Conservation (phyloP, 2,113 vertebrate species). For the Phrynocephalus versicolor region DNA sequence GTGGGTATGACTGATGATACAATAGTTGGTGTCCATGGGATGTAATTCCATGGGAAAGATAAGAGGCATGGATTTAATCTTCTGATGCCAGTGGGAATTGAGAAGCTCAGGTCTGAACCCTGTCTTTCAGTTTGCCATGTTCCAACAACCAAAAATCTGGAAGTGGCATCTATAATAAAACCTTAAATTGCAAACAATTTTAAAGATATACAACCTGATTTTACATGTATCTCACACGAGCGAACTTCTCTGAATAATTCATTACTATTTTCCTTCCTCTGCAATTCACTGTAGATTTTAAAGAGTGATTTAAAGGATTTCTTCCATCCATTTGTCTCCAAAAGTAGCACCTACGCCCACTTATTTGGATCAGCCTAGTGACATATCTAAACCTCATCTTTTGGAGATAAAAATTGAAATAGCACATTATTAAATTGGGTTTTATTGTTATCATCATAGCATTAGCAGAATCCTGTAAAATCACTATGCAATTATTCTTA, state of each 20-base stretch:
- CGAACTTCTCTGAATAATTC: background rate
- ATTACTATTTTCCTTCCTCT: background rate
- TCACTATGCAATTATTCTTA: conserved; percentile 14
- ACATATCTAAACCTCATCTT: background rate
- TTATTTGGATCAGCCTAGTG: background rate
- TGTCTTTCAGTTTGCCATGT: background rate
- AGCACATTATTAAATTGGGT: background rate
- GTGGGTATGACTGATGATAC: background rate
- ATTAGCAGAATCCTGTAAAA: conserved; percentile 8
- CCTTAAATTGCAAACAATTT: conserved; percentile 1
- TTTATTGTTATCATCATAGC: background rate
- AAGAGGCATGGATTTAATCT: background rate
- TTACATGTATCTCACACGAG: background rate
- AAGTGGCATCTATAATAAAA: background rate
- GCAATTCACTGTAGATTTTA: background rate
- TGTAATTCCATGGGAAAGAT: background rate
- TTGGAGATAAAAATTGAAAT: conserved; percentile 12
- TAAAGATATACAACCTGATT: background rate
- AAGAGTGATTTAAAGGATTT: conserved; percentile 1
- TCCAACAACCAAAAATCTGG: background rate
- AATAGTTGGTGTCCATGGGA: background rate
- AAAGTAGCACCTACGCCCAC: background rate
- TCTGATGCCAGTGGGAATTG: background rate
- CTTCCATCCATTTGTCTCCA: background rate
- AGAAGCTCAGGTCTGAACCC: background rate